Base-by-base conservation (phyloP, 2,797 vertebrate species). In the Spondyliosoma cantharus region DNA sequence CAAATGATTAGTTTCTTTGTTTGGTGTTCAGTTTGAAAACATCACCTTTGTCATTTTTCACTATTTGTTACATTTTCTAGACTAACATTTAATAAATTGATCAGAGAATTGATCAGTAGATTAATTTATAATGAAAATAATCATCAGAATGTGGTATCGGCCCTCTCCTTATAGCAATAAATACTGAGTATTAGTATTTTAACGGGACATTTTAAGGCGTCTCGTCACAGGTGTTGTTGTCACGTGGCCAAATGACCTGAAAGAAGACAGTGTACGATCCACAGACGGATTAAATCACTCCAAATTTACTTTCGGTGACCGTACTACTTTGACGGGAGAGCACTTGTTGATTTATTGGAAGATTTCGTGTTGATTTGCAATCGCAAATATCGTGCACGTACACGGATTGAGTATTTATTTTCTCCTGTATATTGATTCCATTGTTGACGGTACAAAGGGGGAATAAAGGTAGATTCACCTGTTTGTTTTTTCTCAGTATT, bases 401-500 rank as follows among this genome's bases (percentile, higher is more conserved):
- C 15, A 43, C 49, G 13, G 20, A 45, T 7, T 19, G 1, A 45
- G 12, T 20, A 53, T 76, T 66, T 69, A 69, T 69, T 15, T 6
- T 45, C 22, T 17, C 24, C 48, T 32, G 14, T 6, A 20, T 25
- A 66, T 15, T 43, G 32, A 70, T 49, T 19, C 43, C 4, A 32
- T 53, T 22, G 15, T 37, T 15, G 14, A 9, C 3, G 3, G 32
- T 65, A 57, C 0, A 0, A 62, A 61, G 14, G 46, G 46, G 49
- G 53, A 49, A 27, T 16, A 25, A 49, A 2, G 2, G 25, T 25
- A 22, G 19, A 45, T 45, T 64, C 9, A n/a, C 0, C 9, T 25
- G 42, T 27, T 17, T 8, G n/a, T 6, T 46, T 70, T 70, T 50
- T 60, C 4, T 49, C 29, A 71, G 62, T 78, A 19, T 87, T 87